Percentiles rank a stretch among this genome's conserved stretches.
These are phyloP conservation scores for Pseudochirops corinnae DNA, from an alignment of 2,797 vertebrate species.

Conservation along the genomic window DNA sequence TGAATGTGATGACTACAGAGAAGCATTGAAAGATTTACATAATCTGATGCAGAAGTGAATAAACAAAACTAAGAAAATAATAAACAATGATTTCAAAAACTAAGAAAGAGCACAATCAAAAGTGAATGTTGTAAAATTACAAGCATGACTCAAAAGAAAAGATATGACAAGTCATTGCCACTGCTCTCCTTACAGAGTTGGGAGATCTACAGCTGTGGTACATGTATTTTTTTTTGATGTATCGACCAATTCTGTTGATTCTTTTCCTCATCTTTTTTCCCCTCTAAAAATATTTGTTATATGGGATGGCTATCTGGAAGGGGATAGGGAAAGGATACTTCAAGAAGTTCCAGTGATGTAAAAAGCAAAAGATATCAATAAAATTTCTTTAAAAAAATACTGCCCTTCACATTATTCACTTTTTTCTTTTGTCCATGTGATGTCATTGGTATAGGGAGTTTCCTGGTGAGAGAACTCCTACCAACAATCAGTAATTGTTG, in stretches of 20 bases:
- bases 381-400: background rate
- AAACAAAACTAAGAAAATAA: background rate
- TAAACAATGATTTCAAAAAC: background rate
- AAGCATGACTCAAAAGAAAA: background rate
- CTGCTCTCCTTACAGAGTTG: background rate
- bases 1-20: background rate
- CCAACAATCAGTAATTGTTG: background rate
- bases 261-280: background rate
- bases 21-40: background rate
- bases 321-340: background rate
- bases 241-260: background rate
- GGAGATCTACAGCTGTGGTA: background rate
- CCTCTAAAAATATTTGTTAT: background rate
- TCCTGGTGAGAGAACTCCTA: background rate
- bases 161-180: background rate
- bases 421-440: background rate
- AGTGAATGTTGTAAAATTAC: background rate
- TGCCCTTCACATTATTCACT: background rate
- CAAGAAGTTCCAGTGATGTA: background rate
- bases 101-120: background rate
- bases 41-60: background rate
- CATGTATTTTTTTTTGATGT: background rate
- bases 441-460: background rate
- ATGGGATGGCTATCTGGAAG: background rate
- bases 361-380: background rate